Evolutionary conservation across 2,113 vertebrate genomes (phyloP), one percentile per base, ranked within the genome.

Genomic region (Channa argus): DNA sequence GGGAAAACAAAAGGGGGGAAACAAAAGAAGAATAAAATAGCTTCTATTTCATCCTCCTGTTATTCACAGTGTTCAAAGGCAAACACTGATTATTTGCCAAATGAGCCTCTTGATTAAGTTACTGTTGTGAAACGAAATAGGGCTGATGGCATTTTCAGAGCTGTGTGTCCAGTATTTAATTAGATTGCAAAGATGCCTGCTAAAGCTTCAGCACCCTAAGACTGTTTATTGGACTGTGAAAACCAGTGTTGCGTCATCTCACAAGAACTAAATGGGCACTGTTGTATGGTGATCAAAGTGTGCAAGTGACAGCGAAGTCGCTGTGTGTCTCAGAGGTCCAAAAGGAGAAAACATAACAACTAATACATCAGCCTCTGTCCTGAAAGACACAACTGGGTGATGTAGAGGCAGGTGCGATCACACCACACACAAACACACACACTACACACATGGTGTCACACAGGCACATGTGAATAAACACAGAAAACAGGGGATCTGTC

Each of bases 131-230:
- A 86, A 88, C 72, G 49, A 77, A 85, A 81, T 24, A 84, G 71
- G 77, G 69, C 90, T 90, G 78, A 84, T 84, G 87, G 86, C 89
- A 80, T 69, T 86, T 84, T 82, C 74, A 80, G 63, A 38, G 56
- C 52, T 64, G 37, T 74, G 74, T 84, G 85, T 89, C 78, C 84
- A 83, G 50, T 83, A 33, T 86, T 81, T 92, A 92, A 92, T 92
- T 85, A 89, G 86, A 87, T 88, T 66, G 82, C 89, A 85, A 82
- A 86, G 79, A 85, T 65, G 85, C 69, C 79, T 74, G 71, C 86
- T 63, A 68, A 81, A 79, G 76, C 80, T 74, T 77, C 41, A 78
- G 70, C 83, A 83, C 67, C 60, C 83, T 64, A 52, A 80, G 55
- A 82, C 63, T 76, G 80, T 81, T 86, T 88, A 84, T 54, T 82